Evolutionary conservation across 1,140 invertebrate genomes (phyloP), one percentile per base, ranked within the genome.

Genomic region (Zaprionus camerounensis): DNA sequence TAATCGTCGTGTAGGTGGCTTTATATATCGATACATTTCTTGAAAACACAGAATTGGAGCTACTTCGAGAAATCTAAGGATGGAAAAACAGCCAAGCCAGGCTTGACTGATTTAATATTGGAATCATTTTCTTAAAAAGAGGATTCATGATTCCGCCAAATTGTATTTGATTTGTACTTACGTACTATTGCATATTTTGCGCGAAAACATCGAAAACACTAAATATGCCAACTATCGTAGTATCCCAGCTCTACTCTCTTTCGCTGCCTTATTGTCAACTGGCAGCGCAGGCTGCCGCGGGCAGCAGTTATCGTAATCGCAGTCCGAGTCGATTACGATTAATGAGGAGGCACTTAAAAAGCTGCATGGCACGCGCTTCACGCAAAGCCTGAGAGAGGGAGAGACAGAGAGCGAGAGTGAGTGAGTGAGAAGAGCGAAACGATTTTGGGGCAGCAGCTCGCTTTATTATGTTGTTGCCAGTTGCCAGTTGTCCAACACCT

Each of bases 291-390:
- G 53, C 57, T n/a, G 72, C 67, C 58, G 20, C 36, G 20, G 34
- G 53, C 38, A 17, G 17, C 17, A 26, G 49, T 65, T 34, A 46
- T 64, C 59, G 55, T 65, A 62, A 41, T 56, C 56, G 31, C 7
- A 44, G 68, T 31, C 36, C 36, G 4, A 56, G 58, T 41, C 36
- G 85, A 90, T 90, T 90, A 82, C 85, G 86, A 90, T 90, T 90
- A 90, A 90, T 90, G 85, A 85, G 78, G 65, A 72, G 79, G 76
- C 81, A 90, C 79, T 90, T 90, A 90, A 76, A 77, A 80, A 63
- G 77, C 70, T 68, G 64, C 78, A 61, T 82, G 81, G 85, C 85
- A 90, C 86, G 85, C 85, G 85, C 78, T 88, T 70, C 80, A 78
- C 81, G 80, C 81, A 84, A 72, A 34, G n/a, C 28, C 38, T 20